phyloP scores from a whole-genome alignment of 2,113 vertebrate species.

The Dascyllus trimaculatus region DNA sequence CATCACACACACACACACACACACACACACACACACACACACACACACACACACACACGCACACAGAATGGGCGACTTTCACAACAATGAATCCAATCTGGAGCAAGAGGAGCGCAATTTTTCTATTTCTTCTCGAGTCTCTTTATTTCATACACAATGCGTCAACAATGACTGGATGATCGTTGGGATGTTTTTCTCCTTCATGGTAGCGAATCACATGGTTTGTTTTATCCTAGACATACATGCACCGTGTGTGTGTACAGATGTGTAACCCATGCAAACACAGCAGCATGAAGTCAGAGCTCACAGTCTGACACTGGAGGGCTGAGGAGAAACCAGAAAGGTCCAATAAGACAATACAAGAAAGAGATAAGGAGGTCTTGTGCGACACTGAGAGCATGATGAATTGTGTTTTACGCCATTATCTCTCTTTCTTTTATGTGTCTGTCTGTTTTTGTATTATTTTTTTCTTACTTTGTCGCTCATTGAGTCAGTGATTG shows the following conservation, averaged over 20 bases:
- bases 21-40: neutral
- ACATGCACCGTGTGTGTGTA: neutral
- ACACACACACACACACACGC: neutral
- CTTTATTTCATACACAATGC: neutral
- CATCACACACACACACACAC: constrained; percentile 26
- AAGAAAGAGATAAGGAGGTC: constrained; percentile 5
- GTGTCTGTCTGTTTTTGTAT: neutral
- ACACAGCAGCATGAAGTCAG: constrained; percentile 39
- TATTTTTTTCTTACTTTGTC: neutral
- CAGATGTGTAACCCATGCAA: constrained; percentile 1
- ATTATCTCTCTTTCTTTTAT: constrained; percentile 23
- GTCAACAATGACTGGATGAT: neutral
- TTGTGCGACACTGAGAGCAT: constrained; percentile 6
- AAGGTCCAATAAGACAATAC: constrained; percentile 11
- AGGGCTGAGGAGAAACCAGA: constrained; percentile 26
- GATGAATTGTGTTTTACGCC: constrained; percentile 13
- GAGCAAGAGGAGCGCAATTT: constrained; percentile 8
- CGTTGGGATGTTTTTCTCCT: constrained; percentile 18
- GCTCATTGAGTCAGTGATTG: constrained; percentile 31
- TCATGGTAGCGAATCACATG: constrained; percentile 30
- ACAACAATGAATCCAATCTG: constrained; percentile 12
- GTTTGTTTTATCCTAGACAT: neutral
- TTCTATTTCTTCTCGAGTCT: neutral
- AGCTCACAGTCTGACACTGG: constrained; percentile 33
- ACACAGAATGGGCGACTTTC: constrained; percentile 6